Evolutionary conservation across 2,113 vertebrate genomes (phyloP).

Genomic region (Alouatta palliata): DNA sequence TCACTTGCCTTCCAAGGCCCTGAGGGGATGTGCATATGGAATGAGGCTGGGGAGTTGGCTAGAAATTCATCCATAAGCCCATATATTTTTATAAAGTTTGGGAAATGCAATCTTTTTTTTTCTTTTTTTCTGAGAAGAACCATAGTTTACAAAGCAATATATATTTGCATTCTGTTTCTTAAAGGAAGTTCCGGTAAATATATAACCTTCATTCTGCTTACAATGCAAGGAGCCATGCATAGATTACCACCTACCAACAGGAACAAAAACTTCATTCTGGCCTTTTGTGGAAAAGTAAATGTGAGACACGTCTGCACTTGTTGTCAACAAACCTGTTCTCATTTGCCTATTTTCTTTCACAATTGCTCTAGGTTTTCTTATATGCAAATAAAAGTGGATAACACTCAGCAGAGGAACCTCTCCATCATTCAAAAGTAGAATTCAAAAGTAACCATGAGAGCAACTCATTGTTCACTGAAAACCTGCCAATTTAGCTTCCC

Average conservation of each 20-base stretch:
- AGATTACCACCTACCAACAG: slow-evolving; percentile 32
- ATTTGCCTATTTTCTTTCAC: slow-evolving; percentile 68
- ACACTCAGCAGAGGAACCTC: slow-evolving; percentile 8
- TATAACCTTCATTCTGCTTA: slow-evolving; percentile 12
- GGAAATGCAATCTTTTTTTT: background rate
- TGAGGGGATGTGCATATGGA: background rate
- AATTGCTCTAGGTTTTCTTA: slow-evolving; percentile 71
- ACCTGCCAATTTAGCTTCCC: background rate
- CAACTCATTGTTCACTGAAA: background rate
- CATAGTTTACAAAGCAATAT: background rate
- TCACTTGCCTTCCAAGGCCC: background rate
- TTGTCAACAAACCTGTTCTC: slow-evolving; percentile 64
- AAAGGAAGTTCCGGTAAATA: background rate
- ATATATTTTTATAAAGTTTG: slow-evolving; percentile 2
- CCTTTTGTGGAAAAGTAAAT: slow-evolving; percentile 55
- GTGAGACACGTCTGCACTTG: slow-evolving; percentile 16
- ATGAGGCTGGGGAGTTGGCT: background rate
- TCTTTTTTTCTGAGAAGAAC: background rate
- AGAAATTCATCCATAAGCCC: slow-evolving; percentile 10
- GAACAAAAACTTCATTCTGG: slow-evolving; percentile 2
- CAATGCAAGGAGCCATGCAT: slow-evolving; percentile 13
- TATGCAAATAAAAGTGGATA: slow-evolving; percentile 68
- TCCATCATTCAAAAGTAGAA: slow-evolving; percentile 16
- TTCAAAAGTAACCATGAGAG: slow-evolving; percentile 5
- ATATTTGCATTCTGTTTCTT: slow-evolving; percentile 38